phyloP scores from a whole-genome alignment of 2,888 invertebrate genomes.

The Trichopria drosophilae region DNA sequence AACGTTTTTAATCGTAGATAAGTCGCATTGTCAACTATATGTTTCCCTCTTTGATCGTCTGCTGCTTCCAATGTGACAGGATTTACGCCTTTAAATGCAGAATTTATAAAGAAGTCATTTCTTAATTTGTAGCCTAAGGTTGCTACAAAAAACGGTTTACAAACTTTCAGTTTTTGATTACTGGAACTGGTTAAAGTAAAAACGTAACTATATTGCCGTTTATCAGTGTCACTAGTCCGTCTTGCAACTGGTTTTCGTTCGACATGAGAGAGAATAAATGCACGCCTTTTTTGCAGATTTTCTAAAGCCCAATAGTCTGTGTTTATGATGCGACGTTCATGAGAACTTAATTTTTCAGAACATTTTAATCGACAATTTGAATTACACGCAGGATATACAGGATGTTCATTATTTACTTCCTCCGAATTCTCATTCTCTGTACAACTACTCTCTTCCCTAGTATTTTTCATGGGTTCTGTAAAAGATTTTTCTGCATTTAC shows the following conservation, averaged over 20 bases:
- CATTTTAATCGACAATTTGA: conserved; percentile 1
- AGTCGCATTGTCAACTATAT: neutral
- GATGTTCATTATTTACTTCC: neutral
- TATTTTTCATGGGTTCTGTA: neutral
- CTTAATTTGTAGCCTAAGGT: conserved; percentile 13
- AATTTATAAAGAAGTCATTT: conserved; percentile 6
- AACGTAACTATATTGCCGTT: neutral
- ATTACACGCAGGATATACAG: neutral
- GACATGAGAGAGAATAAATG: conserved; percentile 2
- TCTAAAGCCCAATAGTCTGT: neutral
- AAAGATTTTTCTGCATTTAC: neutral
- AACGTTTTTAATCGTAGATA: neutral
- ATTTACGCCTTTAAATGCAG: neutral
- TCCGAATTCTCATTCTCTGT: neutral
- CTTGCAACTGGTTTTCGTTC: conserved; percentile 6
- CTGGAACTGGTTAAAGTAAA: neutral
- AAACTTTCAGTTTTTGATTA: too few relatives aligned
- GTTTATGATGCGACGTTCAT: conserved; percentile 3
- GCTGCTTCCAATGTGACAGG: neutral
- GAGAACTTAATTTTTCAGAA: neutral
- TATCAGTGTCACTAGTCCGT: neutral
- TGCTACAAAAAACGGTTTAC: conserved; percentile 19
- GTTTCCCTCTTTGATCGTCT: conserved; percentile 10
- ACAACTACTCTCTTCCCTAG: too few relatives aligned
- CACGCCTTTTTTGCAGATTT: conserved; percentile 1